These are phyloP conservation scores for Dendrocincla fuliginosa DNA, from an alignment of 2,797 vertebrate genomes.

Conservation along the genomic window DNA sequence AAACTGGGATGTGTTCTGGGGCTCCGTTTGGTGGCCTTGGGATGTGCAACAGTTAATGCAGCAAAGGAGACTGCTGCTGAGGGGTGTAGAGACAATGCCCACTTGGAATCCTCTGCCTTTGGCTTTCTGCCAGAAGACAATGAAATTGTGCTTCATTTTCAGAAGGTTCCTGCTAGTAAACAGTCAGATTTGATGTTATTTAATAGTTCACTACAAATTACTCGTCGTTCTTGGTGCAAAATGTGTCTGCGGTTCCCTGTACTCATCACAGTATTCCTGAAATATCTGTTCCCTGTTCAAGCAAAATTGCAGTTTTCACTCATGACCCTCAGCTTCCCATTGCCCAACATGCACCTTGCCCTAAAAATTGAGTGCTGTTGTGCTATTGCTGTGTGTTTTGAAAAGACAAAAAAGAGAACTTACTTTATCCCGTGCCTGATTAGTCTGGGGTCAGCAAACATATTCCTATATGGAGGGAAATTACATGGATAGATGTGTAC, in stretches of 20 bases:
- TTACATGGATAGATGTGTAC: background rate
- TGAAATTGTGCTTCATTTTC: background rate
- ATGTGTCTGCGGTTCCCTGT: background rate
- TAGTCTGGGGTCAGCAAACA: slow-evolving; percentile 36
- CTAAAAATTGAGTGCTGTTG: background rate
- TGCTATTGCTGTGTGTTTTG: background rate
- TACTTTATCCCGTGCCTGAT: background rate
- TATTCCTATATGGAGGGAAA: slow-evolving; percentile 34
- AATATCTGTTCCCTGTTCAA: background rate
- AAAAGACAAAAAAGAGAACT: background rate
- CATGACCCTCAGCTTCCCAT: background rate
- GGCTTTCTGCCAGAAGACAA: background rate
- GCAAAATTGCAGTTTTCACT: background rate
- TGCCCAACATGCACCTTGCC: background rate
- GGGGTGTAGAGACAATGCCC: background rate
- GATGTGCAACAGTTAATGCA: background rate
- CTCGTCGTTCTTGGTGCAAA: background rate
- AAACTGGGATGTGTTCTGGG: background rate
- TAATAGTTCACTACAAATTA: background rate
- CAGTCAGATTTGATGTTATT: background rate
- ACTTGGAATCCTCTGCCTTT: background rate
- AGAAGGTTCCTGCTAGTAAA: background rate
- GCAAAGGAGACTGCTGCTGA: background rate
- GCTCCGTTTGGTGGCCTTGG: background rate
- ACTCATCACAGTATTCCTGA: background rate